Evolutionary conservation across 2,888 invertebrate genomes (phyloP).

Genomic region (Odontothrips loti): DNA sequence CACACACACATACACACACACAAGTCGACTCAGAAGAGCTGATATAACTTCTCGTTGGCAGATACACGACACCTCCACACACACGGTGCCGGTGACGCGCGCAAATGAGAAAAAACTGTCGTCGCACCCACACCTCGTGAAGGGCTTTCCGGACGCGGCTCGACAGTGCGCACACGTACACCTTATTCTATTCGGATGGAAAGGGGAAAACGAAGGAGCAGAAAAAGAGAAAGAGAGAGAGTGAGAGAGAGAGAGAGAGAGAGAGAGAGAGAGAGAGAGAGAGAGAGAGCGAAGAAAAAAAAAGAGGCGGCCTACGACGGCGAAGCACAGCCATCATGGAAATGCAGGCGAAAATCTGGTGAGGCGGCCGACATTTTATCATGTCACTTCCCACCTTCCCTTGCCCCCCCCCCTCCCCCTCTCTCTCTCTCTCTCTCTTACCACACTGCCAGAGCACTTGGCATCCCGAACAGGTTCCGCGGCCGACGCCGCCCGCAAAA

Average conservation of each 20-base stretch:
- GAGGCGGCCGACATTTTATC: neutral
- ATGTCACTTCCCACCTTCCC: neutral
- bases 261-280: neutral
- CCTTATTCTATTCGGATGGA: too few relatives aligned
- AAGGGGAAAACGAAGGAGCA: too few relatives aligned
- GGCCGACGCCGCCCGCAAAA: too few relatives aligned
- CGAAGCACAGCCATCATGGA: neutral
- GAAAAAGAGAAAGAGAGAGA: too few relatives aligned
- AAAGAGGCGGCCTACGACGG: too few relatives aligned
- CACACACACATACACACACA: conserved; percentile 1
- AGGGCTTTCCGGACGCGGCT: too few relatives aligned
- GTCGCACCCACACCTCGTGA: neutral
- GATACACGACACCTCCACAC: neutral
- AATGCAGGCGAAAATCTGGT: neutral
- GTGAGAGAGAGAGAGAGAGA: too few relatives aligned
- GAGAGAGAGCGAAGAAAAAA: neutral
- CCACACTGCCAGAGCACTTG: neutral
- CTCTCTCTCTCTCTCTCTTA: neutral
- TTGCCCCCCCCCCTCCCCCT: neutral
- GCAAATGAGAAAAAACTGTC: too few relatives aligned
- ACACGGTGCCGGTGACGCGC: neutral
- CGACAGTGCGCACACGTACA: too few relatives aligned
- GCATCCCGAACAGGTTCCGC: too few relatives aligned
- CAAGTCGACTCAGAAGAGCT: neutral
- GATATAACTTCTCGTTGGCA: neutral